Evolutionary conservation across 2,888 invertebrate genomes (phyloP).

Genomic region (Mythimna impura): DNA sequence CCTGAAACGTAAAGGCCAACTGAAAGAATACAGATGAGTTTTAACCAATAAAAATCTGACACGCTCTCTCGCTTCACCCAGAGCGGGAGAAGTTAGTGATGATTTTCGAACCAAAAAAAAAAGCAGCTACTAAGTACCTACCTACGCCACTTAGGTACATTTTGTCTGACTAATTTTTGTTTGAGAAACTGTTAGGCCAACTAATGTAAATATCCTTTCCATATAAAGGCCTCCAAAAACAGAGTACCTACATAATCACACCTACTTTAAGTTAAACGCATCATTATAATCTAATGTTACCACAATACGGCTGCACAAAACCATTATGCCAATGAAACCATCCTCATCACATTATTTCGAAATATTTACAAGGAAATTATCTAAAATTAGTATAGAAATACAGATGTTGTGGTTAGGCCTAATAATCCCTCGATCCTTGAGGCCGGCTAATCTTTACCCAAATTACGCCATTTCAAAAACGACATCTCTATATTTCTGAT

Average conservation of each 20-base stretch:
- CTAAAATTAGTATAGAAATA: conserved; percentile 50
- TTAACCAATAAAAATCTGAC: too few species aligned
- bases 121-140: too few species aligned
- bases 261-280: conserved; percentile 15
- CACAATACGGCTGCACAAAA: conserved; percentile 49
- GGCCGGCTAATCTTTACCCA: conserved; percentile 59
- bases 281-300: conserved; percentile 42
- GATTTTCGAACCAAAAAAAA: too few species aligned
- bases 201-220: too few species aligned
- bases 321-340: conserved; percentile 43
- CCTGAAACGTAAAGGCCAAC: too few species aligned
- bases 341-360: conserved; percentile 46
- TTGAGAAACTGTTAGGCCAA: too few species aligned
- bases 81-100: too few species aligned
- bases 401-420: conserved; percentile 66
- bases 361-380: conserved; percentile 61
- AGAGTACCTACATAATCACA: background rate
- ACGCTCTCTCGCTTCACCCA: too few species aligned
- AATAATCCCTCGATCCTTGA: conserved; percentile 59
- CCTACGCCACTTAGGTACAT: too few species aligned
- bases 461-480: conserved; percentile 61
- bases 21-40: too few species aligned
- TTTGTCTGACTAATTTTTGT: too few species aligned
- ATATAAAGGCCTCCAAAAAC: background rate
- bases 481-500: conserved; percentile 65